Percentiles rank a stretch among this genome's conserved stretches.
phyloP scores from a whole-genome alignment of 2,888 invertebrate species.

The Amphimallon solstitiale region DNA sequence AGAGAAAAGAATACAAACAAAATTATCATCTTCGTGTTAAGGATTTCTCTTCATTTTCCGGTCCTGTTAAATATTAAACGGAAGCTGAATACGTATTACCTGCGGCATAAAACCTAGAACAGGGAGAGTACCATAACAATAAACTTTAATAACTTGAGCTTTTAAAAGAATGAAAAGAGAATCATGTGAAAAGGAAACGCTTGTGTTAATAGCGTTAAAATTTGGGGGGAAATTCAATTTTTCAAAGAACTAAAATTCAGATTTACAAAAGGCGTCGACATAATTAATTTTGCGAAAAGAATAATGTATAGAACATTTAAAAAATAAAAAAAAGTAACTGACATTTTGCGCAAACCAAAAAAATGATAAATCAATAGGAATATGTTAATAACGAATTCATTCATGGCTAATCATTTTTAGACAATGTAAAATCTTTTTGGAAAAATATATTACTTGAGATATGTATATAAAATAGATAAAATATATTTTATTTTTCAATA shows the following conservation, averaged over 20 bases:
- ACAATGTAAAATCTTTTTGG: too few species aligned
- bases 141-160: conserved; percentile 26
- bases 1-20: conserved; percentile 3
- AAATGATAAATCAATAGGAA: too few species aligned
- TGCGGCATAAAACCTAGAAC: not conserved
- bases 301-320: too few species aligned
- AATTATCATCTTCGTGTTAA: not conserved
- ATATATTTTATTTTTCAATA: too few species aligned
- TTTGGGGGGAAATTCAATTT: conserved; percentile 5
- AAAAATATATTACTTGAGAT: too few species aligned
- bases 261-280: not conserved
- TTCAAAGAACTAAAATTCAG: conserved; percentile 14
- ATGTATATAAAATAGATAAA: too few species aligned
- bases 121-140: not conserved
- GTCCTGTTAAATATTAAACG: conserved; percentile 21
- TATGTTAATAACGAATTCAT: too few species aligned
- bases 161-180: conserved; percentile 9
- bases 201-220: conserved; percentile 25
- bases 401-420: too few species aligned
- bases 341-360: not conserved
- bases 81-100: conserved; percentile 14
- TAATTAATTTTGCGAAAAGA: too few species aligned
- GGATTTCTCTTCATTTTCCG: conserved; percentile 2
- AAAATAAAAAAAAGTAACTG: not conserved
- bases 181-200: conserved; percentile 22